Evolutionary conservation across 2,113 vertebrate genomes (phyloP), one percentile per base, ranked within the genome.

Genomic region (Amazona vittata): DNA sequence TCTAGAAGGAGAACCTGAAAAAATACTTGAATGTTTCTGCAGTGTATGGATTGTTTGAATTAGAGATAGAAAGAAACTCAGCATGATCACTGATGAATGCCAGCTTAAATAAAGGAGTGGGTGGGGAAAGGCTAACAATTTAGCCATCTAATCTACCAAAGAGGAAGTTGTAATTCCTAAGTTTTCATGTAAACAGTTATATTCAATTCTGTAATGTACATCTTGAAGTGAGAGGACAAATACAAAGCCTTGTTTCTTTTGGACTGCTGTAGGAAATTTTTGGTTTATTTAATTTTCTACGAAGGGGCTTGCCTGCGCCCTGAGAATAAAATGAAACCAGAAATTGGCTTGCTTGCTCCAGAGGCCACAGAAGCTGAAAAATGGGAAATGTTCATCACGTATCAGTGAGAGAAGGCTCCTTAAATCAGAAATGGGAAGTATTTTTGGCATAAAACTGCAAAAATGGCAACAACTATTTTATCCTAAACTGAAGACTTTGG

Each of bases 251-350:
- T 78, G 26, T 47, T 63, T 74, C 22, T 70, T 90, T 76, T 41
- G 46, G 53, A 9, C 3, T 69, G 22, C 17, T 68, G 16, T 52
- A 49, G 14, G 24, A 1, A 9, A 62, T 50, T 76, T 70, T 29
- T 16, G 21, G 14, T 67, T 57, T 28, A 3, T 33, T 67, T 67
- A 53, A 22, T 43, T 62, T 68, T 59, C 16, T 83, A 1, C 52
- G 37, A 46, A 73, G 33, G 22, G 3, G 1, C 0, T 57, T 86
- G 28, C 41, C 0, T 1, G 16, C 5, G 5, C 5, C 6, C 24
- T 33, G 15, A 62, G 22, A 85, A 65, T 43, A 43, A 78, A 84
- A 65, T 19, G 11, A 74, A 90, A 44, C 7, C 26, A 68, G 31
- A 63, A 86, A 33, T 12, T 3, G 1, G 1, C 33, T 89, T 86